phyloP scores from a whole-genome alignment of 1,140 invertebrate species.

The Brevipalpus yothersi region DNA sequence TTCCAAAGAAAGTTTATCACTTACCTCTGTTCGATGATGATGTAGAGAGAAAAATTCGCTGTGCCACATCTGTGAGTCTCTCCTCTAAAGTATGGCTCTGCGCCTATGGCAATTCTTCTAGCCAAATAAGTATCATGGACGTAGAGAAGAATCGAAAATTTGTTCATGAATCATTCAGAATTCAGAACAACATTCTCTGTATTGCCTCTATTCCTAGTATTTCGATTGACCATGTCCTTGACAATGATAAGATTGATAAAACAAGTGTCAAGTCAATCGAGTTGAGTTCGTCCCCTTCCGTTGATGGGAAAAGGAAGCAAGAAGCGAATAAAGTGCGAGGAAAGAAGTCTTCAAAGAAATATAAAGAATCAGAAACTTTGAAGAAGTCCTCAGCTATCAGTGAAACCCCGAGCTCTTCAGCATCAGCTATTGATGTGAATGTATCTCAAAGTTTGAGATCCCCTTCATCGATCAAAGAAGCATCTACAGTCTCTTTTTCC shows the following conservation, averaged over 20 bases:
- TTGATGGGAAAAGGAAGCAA: neutral
- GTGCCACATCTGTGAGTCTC: too few relatives aligned
- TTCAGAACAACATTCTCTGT: conserved; percentile 77
- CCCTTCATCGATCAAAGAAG: too few relatives aligned
- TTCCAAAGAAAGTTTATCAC: too few relatives aligned
- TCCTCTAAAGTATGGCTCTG: conserved; percentile 51
- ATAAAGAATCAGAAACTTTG: too few relatives aligned
- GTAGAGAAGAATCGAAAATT: conserved; percentile 83
- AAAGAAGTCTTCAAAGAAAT: neutral
- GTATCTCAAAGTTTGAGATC: too few relatives aligned
- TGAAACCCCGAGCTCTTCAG: too few relatives aligned
- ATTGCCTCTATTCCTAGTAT: conserved; percentile 70
- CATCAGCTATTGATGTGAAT: too few relatives aligned
- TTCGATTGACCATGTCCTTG: conserved; percentile 11
- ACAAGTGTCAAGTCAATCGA: neutral
- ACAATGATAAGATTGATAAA: neutral
- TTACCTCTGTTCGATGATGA: too few relatives aligned
- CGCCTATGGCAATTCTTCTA: conserved; percentile 50
- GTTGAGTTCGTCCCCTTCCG: too few relatives aligned
- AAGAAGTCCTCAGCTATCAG: neutral
- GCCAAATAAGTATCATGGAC: conserved; percentile 81
- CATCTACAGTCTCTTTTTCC: too few relatives aligned
- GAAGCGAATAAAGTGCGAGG: neutral
- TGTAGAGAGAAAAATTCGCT: too few relatives aligned
- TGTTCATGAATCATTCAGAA: conserved; percentile 76